Evolutionary conservation across 2,113 vertebrate species (phyloP), one percentile per base, ranked within the genome.

Genomic region (Natator depressus): DNA sequence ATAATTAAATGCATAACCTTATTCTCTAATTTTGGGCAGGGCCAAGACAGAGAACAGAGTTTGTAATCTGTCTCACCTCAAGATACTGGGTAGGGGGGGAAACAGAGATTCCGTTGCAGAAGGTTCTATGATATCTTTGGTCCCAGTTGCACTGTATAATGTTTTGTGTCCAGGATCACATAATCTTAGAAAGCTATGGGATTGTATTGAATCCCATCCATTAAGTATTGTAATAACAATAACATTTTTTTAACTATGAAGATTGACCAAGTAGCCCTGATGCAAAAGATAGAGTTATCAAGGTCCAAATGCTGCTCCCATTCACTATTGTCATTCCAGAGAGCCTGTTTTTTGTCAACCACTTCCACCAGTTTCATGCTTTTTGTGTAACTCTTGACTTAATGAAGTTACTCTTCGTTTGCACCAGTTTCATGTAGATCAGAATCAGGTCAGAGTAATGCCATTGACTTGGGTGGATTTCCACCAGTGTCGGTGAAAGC

Each of bases 121-220:
- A 84, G 25, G 54, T 54, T 54, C 59, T 1, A 0, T 5, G 1
- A 14, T 59, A 83, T 20, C 54, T 85, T 49, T 27, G 9, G 80
- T 81, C 38, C 72, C 57, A 8, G 20, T 25, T 62, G 22, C 47
- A 80, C 27, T 9, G 1, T 1, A 50, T 35, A 46, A 53, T 31
- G 17, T 90, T 93, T 78, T 27, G 3, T 69, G 35, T 51, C 82
- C 55, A 47, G 82, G 27, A 79, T 55, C 6, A 14, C n/a, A 10
- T 46, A 31, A 89, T 90, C 91, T 93, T 95, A 86, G 95, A 96
- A 96, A 89, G 95, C 89, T 57, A 6, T 3, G 0, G 93, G 46
- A 47, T 50, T 25, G 86, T 0, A 0, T 49, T 85, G 49, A 42
- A 35, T 59, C 59, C 38, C 69, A 65, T 27, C 42, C 35, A 46